These are phyloP conservation scores for Anseranas semipalmata DNA, from an alignment of 2,113 vertebrate species.

Conservation along the genomic window DNA sequence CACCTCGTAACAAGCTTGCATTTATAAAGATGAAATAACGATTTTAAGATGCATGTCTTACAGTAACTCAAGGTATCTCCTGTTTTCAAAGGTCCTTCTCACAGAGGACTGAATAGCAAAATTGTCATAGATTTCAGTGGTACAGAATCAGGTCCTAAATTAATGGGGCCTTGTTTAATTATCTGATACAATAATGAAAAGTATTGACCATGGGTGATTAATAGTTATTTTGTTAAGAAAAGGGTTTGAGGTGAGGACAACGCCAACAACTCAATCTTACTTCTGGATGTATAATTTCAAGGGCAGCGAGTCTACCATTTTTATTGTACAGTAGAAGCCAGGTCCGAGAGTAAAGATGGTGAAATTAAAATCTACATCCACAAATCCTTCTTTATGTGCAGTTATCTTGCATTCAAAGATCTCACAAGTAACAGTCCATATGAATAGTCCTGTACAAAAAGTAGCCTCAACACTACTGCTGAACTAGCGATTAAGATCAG, in stretches of 20 bases:
- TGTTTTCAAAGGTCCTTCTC: background rate
- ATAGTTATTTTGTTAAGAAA: background rate
- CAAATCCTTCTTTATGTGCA: background rate
- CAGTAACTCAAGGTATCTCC: background rate
- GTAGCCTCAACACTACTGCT: background rate
- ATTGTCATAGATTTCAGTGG: background rate
- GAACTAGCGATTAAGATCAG: background rate
- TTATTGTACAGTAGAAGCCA: background rate
- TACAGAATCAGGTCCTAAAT: background rate
- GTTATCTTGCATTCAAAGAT: background rate
- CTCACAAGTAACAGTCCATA: background rate
- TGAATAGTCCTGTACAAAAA: background rate
- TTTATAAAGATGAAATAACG: background rate
- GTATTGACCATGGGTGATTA: background rate
- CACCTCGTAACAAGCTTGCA: background rate
- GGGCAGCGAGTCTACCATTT: background rate
- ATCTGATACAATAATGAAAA: background rate
- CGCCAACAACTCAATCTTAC: background rate
- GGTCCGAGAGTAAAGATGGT: background rate
- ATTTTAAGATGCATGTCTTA: background rate
- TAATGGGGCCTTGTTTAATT: background rate
- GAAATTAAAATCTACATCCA: background rate
- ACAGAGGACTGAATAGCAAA: background rate
- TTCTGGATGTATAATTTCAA: background rate
- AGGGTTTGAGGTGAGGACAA: background rate